phyloP scores from a whole-genome alignment of 2,113 vertebrate genomes.

The Eleginops maclovinus region DNA sequence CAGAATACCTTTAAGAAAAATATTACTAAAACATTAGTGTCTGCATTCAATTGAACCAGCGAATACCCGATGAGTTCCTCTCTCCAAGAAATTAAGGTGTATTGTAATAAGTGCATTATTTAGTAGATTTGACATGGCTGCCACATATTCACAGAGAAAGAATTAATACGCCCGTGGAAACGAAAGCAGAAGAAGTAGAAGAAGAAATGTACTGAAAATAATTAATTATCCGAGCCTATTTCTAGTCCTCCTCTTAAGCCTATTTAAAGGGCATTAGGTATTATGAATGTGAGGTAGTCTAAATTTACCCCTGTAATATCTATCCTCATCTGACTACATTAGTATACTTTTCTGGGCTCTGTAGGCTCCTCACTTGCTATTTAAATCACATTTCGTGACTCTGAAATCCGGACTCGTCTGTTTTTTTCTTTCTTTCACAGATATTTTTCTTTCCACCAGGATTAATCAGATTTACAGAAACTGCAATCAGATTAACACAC shows the following conservation, averaged over 20 bases:
- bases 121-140: conserved; percentile 81
- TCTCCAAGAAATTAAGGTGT: conserved; percentile 73
- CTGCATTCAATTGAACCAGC: conserved; percentile 48
- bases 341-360: conserved; percentile 76
- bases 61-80: conserved; percentile 44
- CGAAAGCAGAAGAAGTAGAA: conserved; percentile 64
- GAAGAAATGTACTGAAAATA: conserved; percentile 74
- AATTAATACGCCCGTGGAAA: conserved; percentile 79
- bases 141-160: conserved; percentile 68
- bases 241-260: conserved; percentile 82
- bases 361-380: conserved; percentile 70
- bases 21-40: conserved; percentile 39
- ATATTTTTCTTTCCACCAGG: conserved; percentile 2
- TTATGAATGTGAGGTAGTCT: conserved; percentile 87
- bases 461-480: conserved; percentile 45
- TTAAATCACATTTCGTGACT: conserved; percentile 68
- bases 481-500: conserved; percentile 50
- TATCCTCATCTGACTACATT: conserved; percentile 80
- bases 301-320: conserved; percentile 84
- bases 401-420: conserved; percentile 54
- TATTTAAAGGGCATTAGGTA: conserved; percentile 85
- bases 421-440: conserved; percentile 30
- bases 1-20: conserved; percentile 36
- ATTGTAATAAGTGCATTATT: conserved; percentile 82
- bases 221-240: conserved; percentile 83